Conservation (phyloP, 2,113 vertebrate species). For the Toxotes jaculatrix region DNA sequence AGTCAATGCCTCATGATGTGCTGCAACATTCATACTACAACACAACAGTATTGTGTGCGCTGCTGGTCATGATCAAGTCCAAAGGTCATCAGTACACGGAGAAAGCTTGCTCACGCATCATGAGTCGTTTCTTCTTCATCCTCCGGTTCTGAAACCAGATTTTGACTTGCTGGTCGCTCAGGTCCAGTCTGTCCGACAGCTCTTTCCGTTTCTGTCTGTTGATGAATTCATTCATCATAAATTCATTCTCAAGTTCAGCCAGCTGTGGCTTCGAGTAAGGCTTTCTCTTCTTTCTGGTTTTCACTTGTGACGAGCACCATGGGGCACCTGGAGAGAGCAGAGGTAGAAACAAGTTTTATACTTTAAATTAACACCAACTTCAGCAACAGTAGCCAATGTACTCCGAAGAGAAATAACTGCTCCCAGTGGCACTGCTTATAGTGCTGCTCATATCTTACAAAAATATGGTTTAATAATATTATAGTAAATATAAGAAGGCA, state of each 20-base stretch:
- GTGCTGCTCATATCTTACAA: background rate
- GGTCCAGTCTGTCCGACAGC: conserved; percentile 91
- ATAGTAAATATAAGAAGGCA: background rate
- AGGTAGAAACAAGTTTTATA: conserved; percentile 44
- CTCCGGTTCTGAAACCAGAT: conserved; percentile 91
- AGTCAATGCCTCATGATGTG: conserved; percentile 14
- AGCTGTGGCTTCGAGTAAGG: conserved; percentile 95
- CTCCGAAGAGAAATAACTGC: background rate
- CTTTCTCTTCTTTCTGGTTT: conserved; percentile 93
- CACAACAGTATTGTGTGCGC: conserved; percentile 13
- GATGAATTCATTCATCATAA: conserved; percentile 94
- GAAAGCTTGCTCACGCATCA: conserved; percentile 92
- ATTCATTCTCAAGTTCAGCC: conserved; percentile 94
- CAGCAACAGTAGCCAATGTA: background rate
- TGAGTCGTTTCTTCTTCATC: conserved; percentile 96
- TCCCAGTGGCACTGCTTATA: background rate
- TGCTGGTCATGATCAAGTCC: conserved; percentile 73
- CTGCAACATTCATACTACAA: conserved; percentile 22
- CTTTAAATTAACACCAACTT: conserved; percentile 34
- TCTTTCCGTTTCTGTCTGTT: conserved; percentile 95
- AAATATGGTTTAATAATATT: background rate
- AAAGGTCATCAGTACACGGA: conserved; percentile 79
- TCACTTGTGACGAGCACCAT: conserved; percentile 91
- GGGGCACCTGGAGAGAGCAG: conserved; percentile 85
- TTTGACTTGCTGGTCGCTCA: conserved; percentile 88